A percentile compares a stretch with the other conserved stretches of the same genome.
Evolutionary conservation across 2,888 invertebrate genomes (phyloP).

Genomic region (Nasonia oneida): DNA sequence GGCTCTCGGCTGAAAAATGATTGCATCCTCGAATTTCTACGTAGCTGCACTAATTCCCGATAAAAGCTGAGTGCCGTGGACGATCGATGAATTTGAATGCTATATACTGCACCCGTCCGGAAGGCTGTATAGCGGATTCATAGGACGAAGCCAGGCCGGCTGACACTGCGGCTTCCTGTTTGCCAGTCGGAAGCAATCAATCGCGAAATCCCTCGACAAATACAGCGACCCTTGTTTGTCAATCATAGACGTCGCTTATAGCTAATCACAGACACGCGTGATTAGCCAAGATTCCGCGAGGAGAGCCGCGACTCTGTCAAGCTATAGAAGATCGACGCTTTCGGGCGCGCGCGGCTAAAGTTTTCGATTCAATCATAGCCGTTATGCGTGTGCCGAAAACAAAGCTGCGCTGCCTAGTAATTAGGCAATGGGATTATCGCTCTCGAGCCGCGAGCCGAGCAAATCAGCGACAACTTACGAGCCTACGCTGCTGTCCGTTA

Average conservation of each 20-base stretch:
- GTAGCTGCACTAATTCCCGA: not conserved
- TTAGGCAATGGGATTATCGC: slow-evolving; percentile 58
- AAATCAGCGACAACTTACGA: slow-evolving; percentile 61
- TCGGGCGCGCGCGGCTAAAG: not conserved
- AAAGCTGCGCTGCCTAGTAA: slow-evolving; percentile 33
- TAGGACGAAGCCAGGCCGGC: slow-evolving; percentile 18
- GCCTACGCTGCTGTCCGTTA: slow-evolving; percentile 39
- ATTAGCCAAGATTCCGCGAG: slow-evolving; percentile 50
- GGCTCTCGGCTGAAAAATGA: not conserved
- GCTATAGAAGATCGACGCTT: not conserved
- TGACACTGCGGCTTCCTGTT: slow-evolving; percentile 69
- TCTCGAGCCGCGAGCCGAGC: slow-evolving; percentile 10
- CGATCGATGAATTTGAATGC: not conserved
- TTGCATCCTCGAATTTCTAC: not conserved
- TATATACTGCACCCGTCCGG: not conserved
- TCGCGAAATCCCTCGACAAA: slow-evolving; percentile 74
- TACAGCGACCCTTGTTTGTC: slow-evolving; percentile 68
- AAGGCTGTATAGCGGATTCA: not conserved
- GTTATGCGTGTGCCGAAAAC: not conserved
- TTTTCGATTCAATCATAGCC: not conserved
- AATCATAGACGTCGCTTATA: slow-evolving; percentile 63
- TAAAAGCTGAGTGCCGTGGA: not conserved
- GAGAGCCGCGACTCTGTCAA: not conserved
- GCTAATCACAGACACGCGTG: slow-evolving; percentile 57
- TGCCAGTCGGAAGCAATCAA: slow-evolving; percentile 77